These are phyloP conservation scores for Catagonus wagneri DNA, from an alignment of 2,113 vertebrate genomes.

Conservation along the genomic window DNA sequence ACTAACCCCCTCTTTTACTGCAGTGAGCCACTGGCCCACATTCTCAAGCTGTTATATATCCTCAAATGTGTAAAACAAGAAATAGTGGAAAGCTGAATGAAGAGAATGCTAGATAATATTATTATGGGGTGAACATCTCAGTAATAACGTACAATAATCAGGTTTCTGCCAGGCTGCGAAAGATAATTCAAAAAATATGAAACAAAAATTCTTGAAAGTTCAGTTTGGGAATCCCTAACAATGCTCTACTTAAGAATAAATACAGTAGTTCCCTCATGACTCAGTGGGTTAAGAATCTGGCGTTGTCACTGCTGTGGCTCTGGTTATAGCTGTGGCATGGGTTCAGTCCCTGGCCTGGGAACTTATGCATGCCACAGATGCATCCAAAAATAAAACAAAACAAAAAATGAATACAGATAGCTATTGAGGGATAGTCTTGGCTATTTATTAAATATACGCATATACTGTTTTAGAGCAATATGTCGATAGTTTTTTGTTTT, in stretches of 20 bases:
- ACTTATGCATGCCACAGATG: too few relatives aligned
- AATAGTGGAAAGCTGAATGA: not conserved
- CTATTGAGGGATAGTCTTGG: not conserved
- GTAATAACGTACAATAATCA: not conserved
- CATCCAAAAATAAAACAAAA: too few relatives aligned
- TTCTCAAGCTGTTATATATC: not conserved
- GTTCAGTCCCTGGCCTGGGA: too few relatives aligned
- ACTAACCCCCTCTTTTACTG: not conserved
- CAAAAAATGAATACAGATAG: not conserved
- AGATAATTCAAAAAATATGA: not conserved
- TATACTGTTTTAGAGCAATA: not conserved
- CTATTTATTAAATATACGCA: not conserved
- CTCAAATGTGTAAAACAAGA: not conserved
- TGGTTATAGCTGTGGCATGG: too few relatives aligned
- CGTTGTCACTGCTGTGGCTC: too few relatives aligned
- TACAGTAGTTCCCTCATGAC: too few relatives aligned
- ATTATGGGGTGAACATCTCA: not conserved
- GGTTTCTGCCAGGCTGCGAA: not conserved
- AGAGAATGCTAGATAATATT: not conserved
- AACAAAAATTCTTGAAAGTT: slow-evolving; percentile 18
- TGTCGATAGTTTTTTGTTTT: too few relatives aligned
- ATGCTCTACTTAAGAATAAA: slow-evolving; percentile 14
- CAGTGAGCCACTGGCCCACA: not conserved
- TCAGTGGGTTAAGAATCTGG: too few relatives aligned
- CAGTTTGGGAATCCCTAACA: not conserved